phyloP scores from a whole-genome alignment of 2,888 invertebrate species.

The Galerucella nymphaeae region DNA sequence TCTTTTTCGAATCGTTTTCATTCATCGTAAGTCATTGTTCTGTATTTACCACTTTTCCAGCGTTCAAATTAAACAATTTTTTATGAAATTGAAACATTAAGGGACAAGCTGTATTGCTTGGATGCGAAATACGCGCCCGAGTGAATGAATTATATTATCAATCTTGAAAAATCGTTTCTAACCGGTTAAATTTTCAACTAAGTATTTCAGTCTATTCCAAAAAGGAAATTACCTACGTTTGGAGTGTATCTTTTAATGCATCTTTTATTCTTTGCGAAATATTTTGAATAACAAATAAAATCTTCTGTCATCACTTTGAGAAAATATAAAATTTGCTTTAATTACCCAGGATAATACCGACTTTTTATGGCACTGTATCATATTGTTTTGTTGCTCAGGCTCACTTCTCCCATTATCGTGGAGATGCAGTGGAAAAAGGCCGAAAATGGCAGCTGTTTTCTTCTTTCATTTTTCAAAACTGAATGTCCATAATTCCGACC shows the following conservation, averaged over 20 bases:
- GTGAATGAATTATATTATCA: slow-evolving; percentile 1
- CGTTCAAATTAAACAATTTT: background rate
- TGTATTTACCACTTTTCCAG: too few species aligned
- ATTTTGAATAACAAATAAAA: background rate
- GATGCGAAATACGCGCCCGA: background rate
- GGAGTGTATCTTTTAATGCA: slow-evolving; percentile 1
- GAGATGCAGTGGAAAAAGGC: too few species aligned
- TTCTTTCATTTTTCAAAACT: too few species aligned
- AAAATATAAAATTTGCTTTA: background rate
- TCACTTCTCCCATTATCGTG: too few species aligned
- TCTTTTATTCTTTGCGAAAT: background rate
- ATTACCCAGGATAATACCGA: too few species aligned
- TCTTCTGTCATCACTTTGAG: background rate
- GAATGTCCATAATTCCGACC: too few species aligned
- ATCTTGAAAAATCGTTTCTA: slow-evolving; percentile 1
- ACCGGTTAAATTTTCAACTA: background rate
- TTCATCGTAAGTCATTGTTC: too few species aligned
- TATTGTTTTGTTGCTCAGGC: too few species aligned
- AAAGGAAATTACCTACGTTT: slow-evolving; percentile 8
- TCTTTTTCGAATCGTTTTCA: too few species aligned
- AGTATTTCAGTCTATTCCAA: slow-evolving; percentile 1
- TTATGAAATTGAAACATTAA: background rate
- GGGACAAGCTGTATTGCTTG: background rate
- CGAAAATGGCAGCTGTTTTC: too few species aligned
- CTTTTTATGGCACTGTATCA: too few species aligned